Evolutionary conservation across 2,888 invertebrate genomes (phyloP).

Genomic region (Scaptomyza caliginosa): DNA sequence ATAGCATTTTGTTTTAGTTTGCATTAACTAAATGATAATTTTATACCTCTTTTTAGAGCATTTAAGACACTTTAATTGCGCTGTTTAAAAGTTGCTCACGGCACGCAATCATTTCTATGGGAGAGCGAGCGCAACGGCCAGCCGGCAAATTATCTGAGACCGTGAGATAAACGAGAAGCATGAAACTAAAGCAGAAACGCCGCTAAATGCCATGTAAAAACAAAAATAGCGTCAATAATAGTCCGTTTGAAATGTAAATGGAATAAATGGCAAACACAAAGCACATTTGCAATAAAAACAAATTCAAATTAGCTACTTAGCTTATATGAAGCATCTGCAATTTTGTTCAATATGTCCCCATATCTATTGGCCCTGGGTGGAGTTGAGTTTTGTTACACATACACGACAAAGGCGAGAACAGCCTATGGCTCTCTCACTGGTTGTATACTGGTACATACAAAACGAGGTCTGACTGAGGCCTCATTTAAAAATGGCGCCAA

Average conservation of each 20-base stretch:
- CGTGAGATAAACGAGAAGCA: slow-evolving; percentile 44
- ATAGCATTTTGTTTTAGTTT: neutral
- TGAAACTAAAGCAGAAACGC: slow-evolving; percentile 46
- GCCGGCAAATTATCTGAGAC: slow-evolving; percentile 56
- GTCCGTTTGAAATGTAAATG: slow-evolving; percentile 38
- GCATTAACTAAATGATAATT: neutral
- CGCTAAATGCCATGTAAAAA: slow-evolving; percentile 72
- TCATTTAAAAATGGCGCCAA: slow-evolving; percentile 71
- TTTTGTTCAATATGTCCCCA: slow-evolving; percentile 17
- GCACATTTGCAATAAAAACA: slow-evolving; percentile 43
- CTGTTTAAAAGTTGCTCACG: slow-evolving; percentile 10
- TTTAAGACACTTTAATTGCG: neutral
- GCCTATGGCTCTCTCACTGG: slow-evolving; percentile 40
- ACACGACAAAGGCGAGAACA: slow-evolving; percentile 12
- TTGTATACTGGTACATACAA: slow-evolving; percentile 44
- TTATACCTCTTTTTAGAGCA: neutral
- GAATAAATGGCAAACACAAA: slow-evolving; percentile 40
- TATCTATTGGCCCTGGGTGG: slow-evolving; percentile 9
- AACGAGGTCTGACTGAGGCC: slow-evolving; percentile 29
- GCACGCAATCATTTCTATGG: slow-evolving; percentile 43
- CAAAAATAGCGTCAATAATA: slow-evolving; percentile 63
- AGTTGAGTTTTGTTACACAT: slow-evolving; percentile 15
- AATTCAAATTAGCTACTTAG: slow-evolving; percentile 32
- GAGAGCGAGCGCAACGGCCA: slow-evolving; percentile 23
- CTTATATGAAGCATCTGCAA: slow-evolving; percentile 2